A percentile compares a stretch with the other conserved stretches of the same genome.
phyloP scores from a whole-genome alignment of 2,113 vertebrate species.

The Todiramphus chloris region DNA sequence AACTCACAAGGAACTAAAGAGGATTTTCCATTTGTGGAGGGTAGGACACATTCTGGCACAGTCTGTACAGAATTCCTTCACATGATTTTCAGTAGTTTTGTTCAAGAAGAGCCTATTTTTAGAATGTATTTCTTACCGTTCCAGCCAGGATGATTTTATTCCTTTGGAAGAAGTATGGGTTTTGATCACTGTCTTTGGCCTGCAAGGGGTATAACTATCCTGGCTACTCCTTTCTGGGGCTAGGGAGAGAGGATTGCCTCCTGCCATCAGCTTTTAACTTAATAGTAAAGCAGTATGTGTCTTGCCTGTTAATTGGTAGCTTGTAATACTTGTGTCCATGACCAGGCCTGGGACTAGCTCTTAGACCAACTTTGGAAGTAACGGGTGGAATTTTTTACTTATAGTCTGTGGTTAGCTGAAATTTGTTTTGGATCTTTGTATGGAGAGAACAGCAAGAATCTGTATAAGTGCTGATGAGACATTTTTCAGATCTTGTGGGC shows the following conservation, averaged over 20 bases:
- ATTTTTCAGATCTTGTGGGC: not conserved
- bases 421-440: slow-evolving; percentile 9
- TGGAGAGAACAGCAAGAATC: not conserved
- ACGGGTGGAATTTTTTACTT: slow-evolving; percentile 13
- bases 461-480: not conserved
- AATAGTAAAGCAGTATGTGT: not conserved
- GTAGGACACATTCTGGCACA: slow-evolving; percentile 67
- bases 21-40: slow-evolving; percentile 97
- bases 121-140: not conserved
- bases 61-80: not conserved
- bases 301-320: not conserved
- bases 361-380: not conserved
- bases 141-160: not conserved
- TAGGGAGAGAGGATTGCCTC: not conserved
- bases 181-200: not conserved
- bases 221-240: not conserved
- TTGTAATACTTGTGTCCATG: not conserved
- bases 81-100: not conserved
- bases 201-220: not conserved
- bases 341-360: not conserved
- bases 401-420: not conserved
- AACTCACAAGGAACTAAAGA: slow-evolving; percentile 87
- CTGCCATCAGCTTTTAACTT: not conserved
- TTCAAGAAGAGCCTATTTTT: not conserved
- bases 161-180: not conserved